Evolutionary conservation across 2,113 vertebrate genomes (phyloP).

Genomic region (Bufo gargarizans): DNA sequence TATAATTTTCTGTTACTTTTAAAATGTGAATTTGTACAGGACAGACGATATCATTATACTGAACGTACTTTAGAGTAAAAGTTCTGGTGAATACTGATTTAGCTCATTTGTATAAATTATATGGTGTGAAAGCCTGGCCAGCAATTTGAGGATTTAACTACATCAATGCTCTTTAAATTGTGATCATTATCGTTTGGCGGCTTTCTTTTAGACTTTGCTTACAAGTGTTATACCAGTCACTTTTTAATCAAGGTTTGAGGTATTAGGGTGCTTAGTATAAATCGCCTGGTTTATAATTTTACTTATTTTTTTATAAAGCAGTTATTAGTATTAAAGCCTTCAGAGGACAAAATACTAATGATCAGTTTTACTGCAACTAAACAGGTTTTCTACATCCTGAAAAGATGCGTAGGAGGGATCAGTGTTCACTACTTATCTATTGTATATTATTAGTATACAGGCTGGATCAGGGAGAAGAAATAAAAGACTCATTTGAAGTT

Average conservation of each 20-base stretch:
- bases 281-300: neutral
- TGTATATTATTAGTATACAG: neutral
- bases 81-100: neutral
- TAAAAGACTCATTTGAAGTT: neutral
- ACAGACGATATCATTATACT: neutral
- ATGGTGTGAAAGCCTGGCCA: neutral
- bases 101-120: slow-evolving; percentile 5
- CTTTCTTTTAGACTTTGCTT: neutral
- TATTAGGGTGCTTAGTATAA: neutral
- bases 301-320: neutral
- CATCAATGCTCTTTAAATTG: slow-evolving; percentile 17
- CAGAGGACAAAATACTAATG: neutral
- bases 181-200: neutral
- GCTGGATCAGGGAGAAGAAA: neutral
- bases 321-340: neutral
- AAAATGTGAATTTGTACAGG: neutral
- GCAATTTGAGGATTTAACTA: slow-evolving; percentile 19
- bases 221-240: neutral
- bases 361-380: neutral
- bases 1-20: neutral
- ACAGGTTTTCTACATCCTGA: neutral
- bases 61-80: neutral
- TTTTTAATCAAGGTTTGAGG: neutral
- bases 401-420: neutral
- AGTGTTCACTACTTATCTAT: neutral